Conservation (phyloP, 2,888 invertebrate genomes). For the Phyllotreta striolata region DNA sequence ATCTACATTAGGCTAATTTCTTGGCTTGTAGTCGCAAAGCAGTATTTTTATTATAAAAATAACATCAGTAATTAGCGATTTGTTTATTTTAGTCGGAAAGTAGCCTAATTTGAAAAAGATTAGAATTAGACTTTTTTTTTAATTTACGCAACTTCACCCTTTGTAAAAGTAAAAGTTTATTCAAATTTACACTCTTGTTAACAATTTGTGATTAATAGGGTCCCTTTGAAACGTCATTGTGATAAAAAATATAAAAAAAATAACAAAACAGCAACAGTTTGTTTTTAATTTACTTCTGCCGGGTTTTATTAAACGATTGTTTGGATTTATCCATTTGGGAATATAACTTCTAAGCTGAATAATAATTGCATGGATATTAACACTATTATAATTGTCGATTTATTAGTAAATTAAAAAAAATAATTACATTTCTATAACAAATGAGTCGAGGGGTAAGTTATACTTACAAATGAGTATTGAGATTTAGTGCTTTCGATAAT, state of each 20-base stretch:
- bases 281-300: no score
- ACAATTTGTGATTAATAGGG: conserved; percentile 23
- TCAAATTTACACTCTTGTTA: conserved; percentile 9
- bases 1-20: no score
- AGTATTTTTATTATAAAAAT: no score
- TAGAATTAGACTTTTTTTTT: conserved; percentile 25
- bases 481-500: conserved; percentile 57
- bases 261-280: conserved; percentile 10
- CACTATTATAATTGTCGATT: conserved; percentile 11
- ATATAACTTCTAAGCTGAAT: no score
- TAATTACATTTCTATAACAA: conserved; percentile 1
- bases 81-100: neutral
- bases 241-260: conserved; percentile 32
- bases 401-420: conserved; percentile 9
- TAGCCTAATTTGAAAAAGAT: conserved; percentile 4
- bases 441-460: neutral
- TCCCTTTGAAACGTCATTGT: conserved; percentile 33
- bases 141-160: conserved; percentile 12
- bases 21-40: no score
- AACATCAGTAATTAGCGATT: no score
- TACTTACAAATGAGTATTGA: conserved; percentile 39
- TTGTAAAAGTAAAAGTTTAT: conserved; percentile 6
- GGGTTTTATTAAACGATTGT: no score
- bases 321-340: no score
- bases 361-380: no score